Base-by-base conservation (phyloP, 2,888 invertebrate genomes). In the Endomychus coccineus region DNA sequence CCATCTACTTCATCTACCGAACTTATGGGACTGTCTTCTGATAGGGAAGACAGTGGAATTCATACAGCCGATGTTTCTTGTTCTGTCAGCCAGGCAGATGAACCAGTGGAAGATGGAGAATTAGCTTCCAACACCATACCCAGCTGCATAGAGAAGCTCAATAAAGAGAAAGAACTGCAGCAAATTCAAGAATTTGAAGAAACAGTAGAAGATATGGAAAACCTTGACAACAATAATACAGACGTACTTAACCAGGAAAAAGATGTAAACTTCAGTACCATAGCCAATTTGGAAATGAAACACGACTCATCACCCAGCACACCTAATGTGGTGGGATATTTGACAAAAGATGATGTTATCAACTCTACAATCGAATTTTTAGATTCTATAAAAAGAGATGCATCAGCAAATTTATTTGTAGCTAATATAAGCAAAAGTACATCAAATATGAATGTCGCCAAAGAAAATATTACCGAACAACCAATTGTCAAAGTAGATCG, bases 41-140 rank as follows among this genome's bases (percentile, higher is more conserved):
- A 80, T 61, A 74, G 78, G 23, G 86, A 87, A 64, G 86, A 87
- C 56, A 82, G 81, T 44, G 83, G 83, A 2, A 81, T 83, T 43
- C 85, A 86, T 50, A 80, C 83, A 3, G 83, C 84, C 2, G 80
- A 83, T 9, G 85, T 82, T 36, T 83, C 83, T 12, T 82, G 81
- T 51, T 80, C 77, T 16, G 76, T 77, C 13, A 76, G 75, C 52
- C 83, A 83, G 52, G 79, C 81, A 29, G 83, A 83, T 59, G 83
- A 83, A 50, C 76, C 78, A 12, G 75, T 76, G 34, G 81, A 81
- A 54, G 62, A 62, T 38, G 43, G 48, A 14, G 60, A 62, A 36
- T 49, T 57, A 23, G 48, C 53, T 28, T 52, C 56, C 12, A 59
- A 55, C 27, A 59, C 58, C 3, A 61, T 60, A 31, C 56, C 59